These are phyloP conservation scores for Vulpes lagopus DNA, from an alignment of 2,113 vertebrate species.

Conservation along the genomic window DNA sequence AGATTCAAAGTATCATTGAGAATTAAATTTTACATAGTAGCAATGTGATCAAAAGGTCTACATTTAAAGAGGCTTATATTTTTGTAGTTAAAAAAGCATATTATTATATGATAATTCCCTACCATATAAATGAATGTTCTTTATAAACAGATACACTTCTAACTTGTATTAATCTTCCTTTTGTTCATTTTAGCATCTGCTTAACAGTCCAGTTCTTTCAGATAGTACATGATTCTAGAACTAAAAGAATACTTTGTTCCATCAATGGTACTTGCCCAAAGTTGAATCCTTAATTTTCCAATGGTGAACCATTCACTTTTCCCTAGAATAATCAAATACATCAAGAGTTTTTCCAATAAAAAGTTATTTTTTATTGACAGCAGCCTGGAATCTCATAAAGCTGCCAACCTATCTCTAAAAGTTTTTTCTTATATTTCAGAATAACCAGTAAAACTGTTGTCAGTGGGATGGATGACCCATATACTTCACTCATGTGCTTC, in stretches of 20 bases:
- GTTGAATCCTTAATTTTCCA: neutral
- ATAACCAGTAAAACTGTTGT: neutral
- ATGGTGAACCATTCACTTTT: neutral
- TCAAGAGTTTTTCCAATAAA: neutral
- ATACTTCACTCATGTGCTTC: neutral
- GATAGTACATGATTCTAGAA: neutral
- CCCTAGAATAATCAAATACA: neutral
- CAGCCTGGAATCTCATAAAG: neutral
- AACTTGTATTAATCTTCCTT: conserved; percentile 9
- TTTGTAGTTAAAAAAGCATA: neutral
- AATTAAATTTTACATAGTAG: neutral
- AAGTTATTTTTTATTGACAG: neutral
- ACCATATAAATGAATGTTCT: neutral
- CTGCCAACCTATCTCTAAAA: neutral
- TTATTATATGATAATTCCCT: neutral
- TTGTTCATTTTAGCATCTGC: neutral
- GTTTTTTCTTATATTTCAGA: neutral
- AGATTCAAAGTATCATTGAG: neutral
- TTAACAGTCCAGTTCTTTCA: neutral
- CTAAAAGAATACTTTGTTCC: neutral
- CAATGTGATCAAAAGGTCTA: neutral
- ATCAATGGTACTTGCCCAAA: neutral
- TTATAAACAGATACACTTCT: neutral
- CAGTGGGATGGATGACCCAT: neutral
- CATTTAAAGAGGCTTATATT: conserved; percentile 8